Percentiles rank a stretch among this genome's conserved stretches.
phyloP scores from a whole-genome alignment of 2,888 invertebrate genomes.

The Unio delphinus region DNA sequence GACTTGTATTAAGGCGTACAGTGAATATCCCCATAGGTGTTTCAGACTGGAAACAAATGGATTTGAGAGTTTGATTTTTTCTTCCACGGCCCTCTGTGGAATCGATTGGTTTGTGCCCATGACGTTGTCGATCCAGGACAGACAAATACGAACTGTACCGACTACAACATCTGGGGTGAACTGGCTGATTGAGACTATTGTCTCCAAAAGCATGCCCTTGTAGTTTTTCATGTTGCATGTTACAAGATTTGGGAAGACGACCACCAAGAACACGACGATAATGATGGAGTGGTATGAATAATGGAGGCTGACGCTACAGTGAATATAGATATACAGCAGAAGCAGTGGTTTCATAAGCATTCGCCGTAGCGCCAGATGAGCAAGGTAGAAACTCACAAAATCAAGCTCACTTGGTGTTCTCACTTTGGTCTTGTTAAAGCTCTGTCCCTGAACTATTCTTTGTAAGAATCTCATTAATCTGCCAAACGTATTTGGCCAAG shows the following conservation, averaged over 20 bases:
- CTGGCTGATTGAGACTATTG: slow-evolving; percentile 58
- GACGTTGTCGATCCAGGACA: slow-evolving; percentile 56
- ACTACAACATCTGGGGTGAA: slow-evolving; percentile 64
- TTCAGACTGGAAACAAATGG: slow-evolving; percentile 57
- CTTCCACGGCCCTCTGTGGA: slow-evolving; percentile 61
- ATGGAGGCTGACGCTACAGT: slow-evolving; percentile 48
- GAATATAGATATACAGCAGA: slow-evolving; percentile 53
- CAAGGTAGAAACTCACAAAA: slow-evolving; percentile 59
- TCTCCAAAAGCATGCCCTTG: slow-evolving; percentile 58
- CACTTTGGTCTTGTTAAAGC: slow-evolving; percentile 55
- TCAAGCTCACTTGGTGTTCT: slow-evolving; percentile 56
- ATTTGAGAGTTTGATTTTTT: slow-evolving; percentile 57
- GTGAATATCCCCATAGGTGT: slow-evolving; percentile 61
- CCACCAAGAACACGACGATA: slow-evolving; percentile 58
- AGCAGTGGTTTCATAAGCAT: slow-evolving; percentile 64
- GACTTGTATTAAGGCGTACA: slow-evolving; percentile 41
- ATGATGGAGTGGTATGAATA: slow-evolving; percentile 57
- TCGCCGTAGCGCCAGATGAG: slow-evolving; percentile 59
- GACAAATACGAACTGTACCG: slow-evolving; percentile 56
- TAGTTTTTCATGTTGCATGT: slow-evolving; percentile 53
- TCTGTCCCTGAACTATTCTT: slow-evolving; percentile 48
- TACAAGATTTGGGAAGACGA: slow-evolving; percentile 62
- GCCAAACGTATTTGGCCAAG: slow-evolving; percentile 58
- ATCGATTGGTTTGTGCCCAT: slow-evolving; percentile 56
- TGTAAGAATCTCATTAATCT: slow-evolving; percentile 54